phyloP scores from a whole-genome alignment of 1,140 invertebrate genomes.

The Acromyrmex echinatior region DNA sequence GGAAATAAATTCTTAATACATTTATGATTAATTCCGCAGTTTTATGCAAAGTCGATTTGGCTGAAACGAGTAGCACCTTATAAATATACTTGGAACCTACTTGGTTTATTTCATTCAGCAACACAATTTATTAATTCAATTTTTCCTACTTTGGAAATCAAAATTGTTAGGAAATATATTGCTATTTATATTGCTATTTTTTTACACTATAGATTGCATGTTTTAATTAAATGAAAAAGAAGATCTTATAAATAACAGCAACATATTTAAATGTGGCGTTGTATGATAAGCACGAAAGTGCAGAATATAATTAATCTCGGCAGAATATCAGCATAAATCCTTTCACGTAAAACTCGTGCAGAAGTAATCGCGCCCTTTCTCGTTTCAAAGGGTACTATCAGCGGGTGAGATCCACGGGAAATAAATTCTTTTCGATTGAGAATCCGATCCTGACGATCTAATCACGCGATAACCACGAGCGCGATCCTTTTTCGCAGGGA shows the following conservation, averaged over 20 bases:
- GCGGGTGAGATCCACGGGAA: slow-evolving; percentile 30
- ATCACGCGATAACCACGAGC: slow-evolving; percentile 55
- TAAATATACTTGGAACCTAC: not conserved
- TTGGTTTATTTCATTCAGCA: not conserved
- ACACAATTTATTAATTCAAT: not conserved
- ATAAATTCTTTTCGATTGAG: slow-evolving; percentile 56
- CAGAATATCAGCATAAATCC: slow-evolving; percentile 35
- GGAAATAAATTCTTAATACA: no score
- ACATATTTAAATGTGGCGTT: not conserved
- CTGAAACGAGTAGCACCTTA: not conserved
- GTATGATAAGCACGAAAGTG: not conserved
- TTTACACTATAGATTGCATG: no score
- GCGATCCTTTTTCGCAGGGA: slow-evolving; percentile 56
- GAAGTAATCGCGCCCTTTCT: slow-evolving; percentile 45
- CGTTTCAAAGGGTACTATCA: slow-evolving; percentile 27
- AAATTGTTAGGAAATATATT: not conserved
- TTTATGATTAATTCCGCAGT: not conserved
- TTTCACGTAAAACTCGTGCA: slow-evolving; percentile 17
- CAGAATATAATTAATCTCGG: slow-evolving; percentile 28
- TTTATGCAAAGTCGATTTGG: slow-evolving; percentile 37
- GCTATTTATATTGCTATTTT: not conserved
- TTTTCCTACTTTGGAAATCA: not conserved
- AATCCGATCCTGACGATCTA: slow-evolving; percentile 47
- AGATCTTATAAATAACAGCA: not conserved
- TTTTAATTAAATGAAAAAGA: not conserved